Base-by-base conservation (phyloP, 2,888 invertebrate genomes). In the Poecilobothrus nobilitatus region DNA sequence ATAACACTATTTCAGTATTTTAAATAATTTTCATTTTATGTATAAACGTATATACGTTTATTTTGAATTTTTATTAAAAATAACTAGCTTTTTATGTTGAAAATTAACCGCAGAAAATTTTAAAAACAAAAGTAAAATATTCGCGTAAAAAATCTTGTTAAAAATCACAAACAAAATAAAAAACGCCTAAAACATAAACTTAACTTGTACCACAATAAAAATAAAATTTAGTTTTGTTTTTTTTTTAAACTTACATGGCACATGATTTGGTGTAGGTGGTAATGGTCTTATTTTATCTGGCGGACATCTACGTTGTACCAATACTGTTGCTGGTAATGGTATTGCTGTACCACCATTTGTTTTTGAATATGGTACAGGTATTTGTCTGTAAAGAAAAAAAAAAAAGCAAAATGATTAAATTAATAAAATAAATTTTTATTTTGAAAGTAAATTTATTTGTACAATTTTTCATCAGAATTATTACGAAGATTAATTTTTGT, bases 261-360 rank as follows among this genome's bases (percentile, higher is more conserved):
- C 77, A 72, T 87, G 87, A 70, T 84, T 83, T 41, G 87, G 87
- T 44, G 89, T 88, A 68, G 88, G 86, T 15, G 91, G 90, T 74
- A 91, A 84, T 15, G 91, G 91, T 70, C 91, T 86, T 72, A 87
- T 86, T 79, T 91, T 91, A 83, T 91, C 91, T 73, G 91, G 91
- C 68, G 91, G 90, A 74, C 91, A 91, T 80, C 91, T 86, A 73
- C 91, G 85, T 72, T 87, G 87, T 67, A 91, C 91, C 75, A 89
- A 85, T 72, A 91, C 90, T 41, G 91, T 90, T 70, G 91, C 91
- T 64, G 92, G 92, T 76, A 91, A 80, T 69, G 92, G 92, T 77
- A 92, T 92, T 76, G 90, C 90, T 73, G 91, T 90, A 77, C 88
- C 88, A 71, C 84, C 84, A 76, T 84, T 83, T 74, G 82, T 82